Percentiles rank a stretch among this genome's conserved stretches.
phyloP scores from a whole-genome alignment of 2,113 vertebrate species.

The Tragelaphus imberbis region DNA sequence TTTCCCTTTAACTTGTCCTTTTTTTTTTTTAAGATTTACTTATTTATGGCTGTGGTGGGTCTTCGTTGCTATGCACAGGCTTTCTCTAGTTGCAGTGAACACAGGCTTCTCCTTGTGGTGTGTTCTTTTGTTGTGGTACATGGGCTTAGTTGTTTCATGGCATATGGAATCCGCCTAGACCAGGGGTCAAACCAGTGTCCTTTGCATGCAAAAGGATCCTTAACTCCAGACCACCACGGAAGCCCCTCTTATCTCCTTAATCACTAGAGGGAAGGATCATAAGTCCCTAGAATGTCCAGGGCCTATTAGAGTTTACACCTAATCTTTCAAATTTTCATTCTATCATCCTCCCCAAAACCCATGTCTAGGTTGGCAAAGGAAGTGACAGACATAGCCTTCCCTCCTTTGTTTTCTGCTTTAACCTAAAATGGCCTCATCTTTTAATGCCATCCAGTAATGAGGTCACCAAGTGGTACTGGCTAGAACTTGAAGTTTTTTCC shows the following conservation, averaged over 20 bases:
- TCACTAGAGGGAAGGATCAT: not conserved
- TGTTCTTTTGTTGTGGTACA: not conserved
- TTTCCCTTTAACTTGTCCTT: not conserved
- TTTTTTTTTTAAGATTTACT: not conserved
- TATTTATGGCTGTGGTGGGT: not conserved
- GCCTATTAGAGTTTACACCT: not conserved
- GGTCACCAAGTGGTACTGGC: not conserved
- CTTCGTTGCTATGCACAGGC: not conserved
- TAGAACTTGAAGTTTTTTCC: not conserved
- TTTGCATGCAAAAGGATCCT: not conserved
- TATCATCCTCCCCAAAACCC: not conserved
- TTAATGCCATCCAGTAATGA: not conserved
- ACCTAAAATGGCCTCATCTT: not conserved
- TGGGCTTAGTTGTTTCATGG: not conserved
- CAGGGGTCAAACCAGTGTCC: not conserved
- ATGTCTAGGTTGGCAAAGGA: not conserved
- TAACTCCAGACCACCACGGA: not conserved
- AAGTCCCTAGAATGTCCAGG: not conserved
- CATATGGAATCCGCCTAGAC: not conserved
- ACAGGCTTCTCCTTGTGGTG: not conserved
- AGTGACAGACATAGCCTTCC: not conserved
- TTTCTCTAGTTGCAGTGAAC: not conserved
- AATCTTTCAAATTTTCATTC: not conserved
- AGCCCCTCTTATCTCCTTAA: not conserved
- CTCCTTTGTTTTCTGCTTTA: conserved; percentile 10